These are phyloP conservation scores for Antheraea pernyi DNA, from an alignment of 1,140 invertebrate species.

Conservation along the genomic window DNA sequence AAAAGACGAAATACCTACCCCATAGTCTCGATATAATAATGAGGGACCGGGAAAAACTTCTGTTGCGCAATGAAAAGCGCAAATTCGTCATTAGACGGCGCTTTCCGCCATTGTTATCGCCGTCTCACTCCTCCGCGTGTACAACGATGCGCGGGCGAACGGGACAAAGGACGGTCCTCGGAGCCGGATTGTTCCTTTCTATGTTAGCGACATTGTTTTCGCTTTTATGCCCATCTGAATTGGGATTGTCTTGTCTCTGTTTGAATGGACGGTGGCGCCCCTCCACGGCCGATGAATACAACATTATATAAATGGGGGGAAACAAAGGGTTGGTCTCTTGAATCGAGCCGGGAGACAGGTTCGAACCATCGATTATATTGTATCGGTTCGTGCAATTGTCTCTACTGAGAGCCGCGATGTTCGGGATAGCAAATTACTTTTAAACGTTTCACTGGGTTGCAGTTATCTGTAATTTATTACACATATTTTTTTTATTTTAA, in stretches of 20 bases:
- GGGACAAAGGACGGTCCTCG: conserved; percentile 64
- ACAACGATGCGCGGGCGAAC: conserved; percentile 37
- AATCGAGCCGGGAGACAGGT: conserved; percentile 72
- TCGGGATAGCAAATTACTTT: conserved; percentile 74
- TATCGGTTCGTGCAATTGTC: conserved; percentile 73
- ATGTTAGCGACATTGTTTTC: conserved; percentile 78
- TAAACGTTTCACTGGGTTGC: conserved; percentile 53
- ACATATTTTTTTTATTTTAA: neutral
- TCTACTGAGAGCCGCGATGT: conserved; percentile 61
- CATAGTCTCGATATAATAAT: conserved; percentile 74
- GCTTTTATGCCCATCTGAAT: conserved; percentile 78
- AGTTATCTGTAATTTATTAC: neutral
- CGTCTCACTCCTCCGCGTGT: conserved; percentile 44
- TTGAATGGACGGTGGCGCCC: conserved; percentile 74
- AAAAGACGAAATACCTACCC: conserved; percentile 61
- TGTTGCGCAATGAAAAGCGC: conserved; percentile 79
- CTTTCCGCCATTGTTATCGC: conserved; percentile 71
- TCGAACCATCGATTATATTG: conserved; percentile 74
- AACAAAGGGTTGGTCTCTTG: conserved; percentile 76
- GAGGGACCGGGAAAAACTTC: conserved; percentile 77
- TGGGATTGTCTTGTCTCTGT: conserved; percentile 80
- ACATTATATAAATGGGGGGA: conserved; percentile 72
- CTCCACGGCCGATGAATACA: conserved; percentile 74
- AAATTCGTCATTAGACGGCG: conserved; percentile 78
- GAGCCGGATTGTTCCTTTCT: conserved; percentile 78